Evolutionary conservation across 2,113 vertebrate genomes (phyloP).

Genomic region (Leptobrachium ailaonicum): DNA sequence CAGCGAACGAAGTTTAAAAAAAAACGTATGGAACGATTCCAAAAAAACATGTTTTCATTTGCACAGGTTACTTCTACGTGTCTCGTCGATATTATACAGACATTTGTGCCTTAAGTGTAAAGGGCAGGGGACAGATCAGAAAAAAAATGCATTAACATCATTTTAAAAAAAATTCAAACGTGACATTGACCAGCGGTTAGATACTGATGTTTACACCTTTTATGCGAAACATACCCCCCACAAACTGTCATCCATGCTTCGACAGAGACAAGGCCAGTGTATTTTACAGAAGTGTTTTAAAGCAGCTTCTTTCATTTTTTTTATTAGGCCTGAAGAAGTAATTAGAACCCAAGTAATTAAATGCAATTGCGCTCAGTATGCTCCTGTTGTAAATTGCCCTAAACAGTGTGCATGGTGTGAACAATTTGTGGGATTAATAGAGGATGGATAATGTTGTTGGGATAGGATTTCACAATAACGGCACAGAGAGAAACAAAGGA

Average conservation of each 20-base stretch:
- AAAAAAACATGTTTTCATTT: too few species aligned
- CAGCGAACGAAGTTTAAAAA: too few species aligned
- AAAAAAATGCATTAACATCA: too few species aligned
- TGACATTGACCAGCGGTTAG: too few species aligned
- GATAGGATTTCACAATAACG: conserved; percentile 99
- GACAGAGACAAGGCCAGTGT: conserved; percentile 89
- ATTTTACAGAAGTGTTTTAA: conserved; percentile 92
- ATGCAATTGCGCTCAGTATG: conserved; percentile 93
- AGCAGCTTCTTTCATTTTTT: conserved; percentile 94
- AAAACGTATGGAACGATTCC: too few species aligned
- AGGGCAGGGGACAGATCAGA: too few species aligned
- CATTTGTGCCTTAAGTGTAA: too few species aligned
- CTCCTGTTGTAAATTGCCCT: conserved; percentile 90
- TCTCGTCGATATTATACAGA: too few species aligned
- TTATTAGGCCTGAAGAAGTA: conserved; percentile 99
- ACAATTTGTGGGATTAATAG: conserved; percentile 96
- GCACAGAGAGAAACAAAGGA: conserved; percentile 96
- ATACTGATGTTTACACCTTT: conserved; percentile 17
- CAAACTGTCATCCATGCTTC: conserved; percentile 86
- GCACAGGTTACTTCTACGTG: too few species aligned
- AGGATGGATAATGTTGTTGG: conserved; percentile 99
- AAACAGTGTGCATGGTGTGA: conserved; percentile 92
- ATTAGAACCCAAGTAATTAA: conserved; percentile 99
- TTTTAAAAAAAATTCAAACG: too few species aligned
- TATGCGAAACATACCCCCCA: conserved; percentile 70